A percentile compares a stretch with the other conserved stretches of the same genome.
These are phyloP conservation scores for Resseliella maxima DNA, from an alignment of 2,888 invertebrate genomes.

Conservation along the genomic window DNA sequence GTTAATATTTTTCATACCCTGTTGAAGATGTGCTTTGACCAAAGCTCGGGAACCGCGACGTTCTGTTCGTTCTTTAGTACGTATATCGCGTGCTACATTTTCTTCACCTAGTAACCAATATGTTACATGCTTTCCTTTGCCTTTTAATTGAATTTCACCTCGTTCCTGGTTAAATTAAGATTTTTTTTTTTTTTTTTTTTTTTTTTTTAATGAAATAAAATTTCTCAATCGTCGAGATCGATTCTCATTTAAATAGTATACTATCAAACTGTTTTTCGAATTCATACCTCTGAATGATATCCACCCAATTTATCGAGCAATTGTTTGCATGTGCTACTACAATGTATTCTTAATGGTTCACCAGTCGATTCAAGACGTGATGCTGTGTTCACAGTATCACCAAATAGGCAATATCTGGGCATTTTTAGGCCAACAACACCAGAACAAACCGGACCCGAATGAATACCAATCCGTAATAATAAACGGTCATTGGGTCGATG, in stretches of 20 bases:
- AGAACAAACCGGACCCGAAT: constrained; percentile 92
- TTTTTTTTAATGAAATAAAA: neutral
- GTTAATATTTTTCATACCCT: constrained; percentile 64
- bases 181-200: neutral
- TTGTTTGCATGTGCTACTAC: constrained; percentile 78
- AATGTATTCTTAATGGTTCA: constrained; percentile 84
- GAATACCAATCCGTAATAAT: constrained; percentile 89
- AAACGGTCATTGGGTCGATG: constrained; percentile 88
- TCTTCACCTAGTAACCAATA: constrained; percentile 87
- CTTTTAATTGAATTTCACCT: constrained; percentile 83
- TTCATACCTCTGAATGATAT: constrained; percentile 71
- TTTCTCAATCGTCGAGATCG: no score
- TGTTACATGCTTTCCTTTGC: constrained; percentile 84
- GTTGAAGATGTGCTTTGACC: constrained; percentile 65
- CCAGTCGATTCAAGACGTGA: constrained; percentile 90
- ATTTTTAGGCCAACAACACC: constrained; percentile 93
- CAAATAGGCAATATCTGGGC: constrained; percentile 93
- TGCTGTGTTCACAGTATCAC: constrained; percentile 93
- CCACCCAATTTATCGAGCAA: constrained; percentile 80
- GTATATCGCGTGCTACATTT: constrained; percentile 70
- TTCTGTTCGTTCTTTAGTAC: constrained; percentile 70
- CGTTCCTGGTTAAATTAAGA: constrained; percentile 70
- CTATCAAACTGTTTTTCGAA: no score
- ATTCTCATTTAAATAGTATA: neutral
- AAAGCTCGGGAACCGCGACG: constrained; percentile 67